Conservation (phyloP, 23 tunicate genomes). For the Aplidium turbinatum region DNA sequence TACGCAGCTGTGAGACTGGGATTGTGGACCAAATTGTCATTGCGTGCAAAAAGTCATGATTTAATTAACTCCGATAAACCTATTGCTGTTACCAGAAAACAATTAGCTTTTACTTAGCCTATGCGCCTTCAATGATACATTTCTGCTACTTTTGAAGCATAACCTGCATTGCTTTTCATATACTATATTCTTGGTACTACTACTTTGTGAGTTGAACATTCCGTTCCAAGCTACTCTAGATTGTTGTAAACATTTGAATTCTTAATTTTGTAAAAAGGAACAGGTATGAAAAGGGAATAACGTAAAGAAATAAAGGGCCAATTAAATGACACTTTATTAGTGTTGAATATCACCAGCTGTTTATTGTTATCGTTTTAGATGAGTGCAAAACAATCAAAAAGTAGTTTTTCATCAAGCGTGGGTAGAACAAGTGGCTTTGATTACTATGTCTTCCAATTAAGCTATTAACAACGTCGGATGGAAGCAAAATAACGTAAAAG, state of each 20-base stretch:
- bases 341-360: background rate
- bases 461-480: background rate
- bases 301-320: background rate
- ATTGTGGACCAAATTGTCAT: too few relatives aligned
- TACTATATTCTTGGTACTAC: too few relatives aligned
- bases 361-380: slow-evolving; percentile 6
- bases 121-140: too few relatives aligned
- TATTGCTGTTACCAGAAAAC: too few relatives aligned
- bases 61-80: too few relatives aligned
- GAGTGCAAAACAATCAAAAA: background rate
- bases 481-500: too few relatives aligned
- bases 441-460: background rate
- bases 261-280: background rate
- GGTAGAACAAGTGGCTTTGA: background rate
- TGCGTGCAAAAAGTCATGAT: too few relatives aligned
- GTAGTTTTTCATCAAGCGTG: background rate
- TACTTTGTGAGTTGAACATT: background rate
- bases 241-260: background rate
- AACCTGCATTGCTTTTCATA: too few relatives aligned
- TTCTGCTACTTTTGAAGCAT: too few relatives aligned
- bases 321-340: background rate
- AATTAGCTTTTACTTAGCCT: too few relatives aligned
- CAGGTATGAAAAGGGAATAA: background rate
- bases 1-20: too few relatives aligned
- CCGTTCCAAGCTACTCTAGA: background rate